Conservation (phyloP, 2,797 vertebrate genomes). For the Melanotaenia maccullochi region DNA sequence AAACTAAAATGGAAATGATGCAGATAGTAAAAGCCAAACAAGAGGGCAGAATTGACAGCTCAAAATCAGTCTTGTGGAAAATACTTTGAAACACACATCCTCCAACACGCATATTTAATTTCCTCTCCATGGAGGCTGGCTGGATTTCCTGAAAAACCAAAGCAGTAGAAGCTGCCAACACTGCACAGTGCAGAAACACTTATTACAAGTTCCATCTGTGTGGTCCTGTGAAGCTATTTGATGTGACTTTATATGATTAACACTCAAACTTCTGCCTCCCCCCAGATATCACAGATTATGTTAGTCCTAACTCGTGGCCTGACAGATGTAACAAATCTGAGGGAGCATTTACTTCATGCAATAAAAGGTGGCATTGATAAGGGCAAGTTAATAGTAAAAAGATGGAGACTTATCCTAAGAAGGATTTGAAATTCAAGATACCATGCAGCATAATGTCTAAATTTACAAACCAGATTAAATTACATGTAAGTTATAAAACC, state of each 20-base stretch:
- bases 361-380: neutral
- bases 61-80: conserved; percentile 28
- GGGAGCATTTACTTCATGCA: neutral
- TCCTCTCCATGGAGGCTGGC: conserved; percentile 54
- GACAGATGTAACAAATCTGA: conserved; percentile 23
- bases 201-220: conserved; percentile 60
- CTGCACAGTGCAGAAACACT: conserved; percentile 45
- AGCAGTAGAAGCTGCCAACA: conserved; percentile 44
- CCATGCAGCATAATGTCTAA: neutral
- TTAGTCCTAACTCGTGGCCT: conserved; percentile 12
- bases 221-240: conserved; percentile 34
- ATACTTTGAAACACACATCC: conserved; percentile 35
- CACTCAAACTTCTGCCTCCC: conserved; percentile 24
- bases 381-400: neutral
- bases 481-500: neutral
- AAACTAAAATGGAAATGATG: conserved; percentile 8
- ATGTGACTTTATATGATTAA: conserved; percentile 28
- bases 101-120: conserved; percentile 49
- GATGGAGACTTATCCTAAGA: neutral
- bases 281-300: conserved; percentile 11
- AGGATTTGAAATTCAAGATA: neutral
- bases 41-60: conserved; percentile 26
- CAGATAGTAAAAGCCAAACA: conserved; percentile 27
- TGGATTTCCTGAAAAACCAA: conserved; percentile 60
- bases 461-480: neutral